phyloP scores from a whole-genome alignment of 2,113 vertebrate genomes.

The Prolemur simus region DNA sequence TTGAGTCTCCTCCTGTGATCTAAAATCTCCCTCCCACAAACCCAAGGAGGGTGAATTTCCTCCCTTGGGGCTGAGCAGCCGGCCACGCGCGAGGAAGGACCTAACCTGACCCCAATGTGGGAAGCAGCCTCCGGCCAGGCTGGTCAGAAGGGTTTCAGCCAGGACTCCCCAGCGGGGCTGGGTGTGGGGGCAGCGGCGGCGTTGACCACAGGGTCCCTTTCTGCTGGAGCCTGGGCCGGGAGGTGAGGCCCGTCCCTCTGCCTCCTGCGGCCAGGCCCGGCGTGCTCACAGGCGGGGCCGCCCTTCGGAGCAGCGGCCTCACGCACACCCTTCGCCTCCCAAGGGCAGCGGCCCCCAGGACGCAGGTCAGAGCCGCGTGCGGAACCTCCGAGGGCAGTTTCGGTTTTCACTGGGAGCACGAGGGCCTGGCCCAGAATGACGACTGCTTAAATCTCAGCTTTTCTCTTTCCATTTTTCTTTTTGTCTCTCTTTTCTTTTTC shows the following conservation, averaged over 20 bases:
- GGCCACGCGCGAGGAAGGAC: background rate
- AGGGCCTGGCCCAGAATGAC: rapidly evolving
- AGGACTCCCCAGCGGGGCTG: background rate
- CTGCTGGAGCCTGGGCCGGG: rapidly evolving
- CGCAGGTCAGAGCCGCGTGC: rapidly evolving
- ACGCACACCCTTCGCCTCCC: background rate
- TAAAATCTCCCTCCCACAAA: background rate
- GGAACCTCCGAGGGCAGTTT: rapidly evolving
- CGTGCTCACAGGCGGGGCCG: too few relatives aligned
- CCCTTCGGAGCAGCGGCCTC: background rate
- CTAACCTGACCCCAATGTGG: conserved; percentile 32
- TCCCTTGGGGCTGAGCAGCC: conserved; percentile 34
- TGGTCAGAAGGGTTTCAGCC: rapidly evolving
- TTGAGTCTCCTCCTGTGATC: background rate
- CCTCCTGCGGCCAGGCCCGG: background rate
- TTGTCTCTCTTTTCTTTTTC: background rate
- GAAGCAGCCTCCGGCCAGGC: background rate
- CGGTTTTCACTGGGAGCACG: rapidly evolving
- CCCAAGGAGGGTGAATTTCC: conserved; percentile 22
- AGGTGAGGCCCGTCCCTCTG: background rate
- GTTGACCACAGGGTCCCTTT: rapidly evolving
- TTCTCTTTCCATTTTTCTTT: background rate
- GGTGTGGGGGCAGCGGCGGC: rapidly evolving
- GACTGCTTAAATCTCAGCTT: rapidly evolving
- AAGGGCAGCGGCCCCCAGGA: background rate